Evolutionary conservation across 2,797 vertebrate genomes (phyloP), one percentile per base, ranked within the genome.

Genomic region (Pangasius mekongensis): DNA sequence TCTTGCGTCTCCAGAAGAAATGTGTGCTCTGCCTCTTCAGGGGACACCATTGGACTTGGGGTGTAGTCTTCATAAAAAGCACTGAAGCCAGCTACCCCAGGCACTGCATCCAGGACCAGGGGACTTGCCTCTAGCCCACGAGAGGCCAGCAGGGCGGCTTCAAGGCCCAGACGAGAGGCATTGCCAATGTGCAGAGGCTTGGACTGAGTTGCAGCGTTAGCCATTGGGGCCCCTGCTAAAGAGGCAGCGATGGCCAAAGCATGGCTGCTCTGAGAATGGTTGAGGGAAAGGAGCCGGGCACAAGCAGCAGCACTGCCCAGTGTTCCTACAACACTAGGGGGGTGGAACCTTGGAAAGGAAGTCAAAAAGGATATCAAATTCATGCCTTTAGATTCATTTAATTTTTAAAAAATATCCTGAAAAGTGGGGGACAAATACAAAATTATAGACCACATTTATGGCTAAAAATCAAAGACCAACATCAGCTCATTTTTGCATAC

Each of bases 141-240:
- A 76, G 97, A 96, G 0, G 97, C 97, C 92, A 98, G 93, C 88
- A 97, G 93, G 0, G 97, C 96, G 0, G 97, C 97, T 91, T 98
- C 97, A 0, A 98, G 87, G 14, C 97, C 97, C 88, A 97, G 92
- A 43, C 97, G 96, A 0, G 97, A 89, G 0, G 97, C 97, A 0
- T 98, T 98, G 0, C 97, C 97, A 0, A 98, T 95, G 84, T 98
- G 97, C 64, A 98, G 91, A 0, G 97, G 97, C 91, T 98, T 98
- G 87, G 96, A 95, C 86, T 97, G 97, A 52, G 97, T 98, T 89
- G 97, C 97, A 0, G 97, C 97, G 0, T 98, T 98, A 47, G 97
- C 97, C 97, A 98, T 97, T 11, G 97, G 97, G 0, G 97, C 97
- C n/a, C 97, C 97, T 0, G 97, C 96, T 0, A 97, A 94, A 0